Evolutionary conservation across 2,797 vertebrate genomes (phyloP).

Genomic region (Microctenopoma lineatum): DNA sequence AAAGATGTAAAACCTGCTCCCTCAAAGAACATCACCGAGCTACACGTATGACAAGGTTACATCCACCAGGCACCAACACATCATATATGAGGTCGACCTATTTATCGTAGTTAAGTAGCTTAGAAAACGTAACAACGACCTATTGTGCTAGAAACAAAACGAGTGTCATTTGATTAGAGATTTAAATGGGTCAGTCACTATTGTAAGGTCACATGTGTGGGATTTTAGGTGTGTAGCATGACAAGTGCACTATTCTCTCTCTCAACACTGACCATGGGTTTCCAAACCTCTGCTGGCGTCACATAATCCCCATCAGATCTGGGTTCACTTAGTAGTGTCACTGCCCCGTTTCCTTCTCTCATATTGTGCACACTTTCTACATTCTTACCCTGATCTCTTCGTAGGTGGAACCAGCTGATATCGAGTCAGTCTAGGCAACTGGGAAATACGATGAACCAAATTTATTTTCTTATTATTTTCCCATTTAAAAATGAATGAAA

Average conservation of each 20-base stretch:
- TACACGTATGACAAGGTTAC: conserved; percentile 35
- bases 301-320: too few relatives aligned
- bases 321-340: too few relatives aligned
- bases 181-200: conserved; percentile 72
- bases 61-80: conserved; percentile 70
- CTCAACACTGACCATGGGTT: conserved; percentile 22
- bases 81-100: conserved; percentile 70
- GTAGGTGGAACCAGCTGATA: not conserved
- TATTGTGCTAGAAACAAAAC: conserved; percentile 66
- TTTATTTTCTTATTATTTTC: too few relatives aligned
- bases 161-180: conserved; percentile 64
- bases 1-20: conserved; percentile 32
- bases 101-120: conserved; percentile 75
- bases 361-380: not conserved
- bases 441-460: not conserved
- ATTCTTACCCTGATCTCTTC: not conserved
- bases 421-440: not conserved
- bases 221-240: conserved; percentile 62
- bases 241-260: conserved; percentile 53
- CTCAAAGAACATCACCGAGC: conserved; percentile 25
- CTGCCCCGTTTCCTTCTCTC: too few relatives aligned
- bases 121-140: conserved; percentile 66
- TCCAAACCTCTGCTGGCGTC: conserved; percentile 24
- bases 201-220: conserved; percentile 79
- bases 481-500: too few relatives aligned